A percentile compares a stretch with the other conserved stretches of the same genome.
Conservation (phyloP, 2,797 vertebrate genomes). For the Antennarius maculatus region DNA sequence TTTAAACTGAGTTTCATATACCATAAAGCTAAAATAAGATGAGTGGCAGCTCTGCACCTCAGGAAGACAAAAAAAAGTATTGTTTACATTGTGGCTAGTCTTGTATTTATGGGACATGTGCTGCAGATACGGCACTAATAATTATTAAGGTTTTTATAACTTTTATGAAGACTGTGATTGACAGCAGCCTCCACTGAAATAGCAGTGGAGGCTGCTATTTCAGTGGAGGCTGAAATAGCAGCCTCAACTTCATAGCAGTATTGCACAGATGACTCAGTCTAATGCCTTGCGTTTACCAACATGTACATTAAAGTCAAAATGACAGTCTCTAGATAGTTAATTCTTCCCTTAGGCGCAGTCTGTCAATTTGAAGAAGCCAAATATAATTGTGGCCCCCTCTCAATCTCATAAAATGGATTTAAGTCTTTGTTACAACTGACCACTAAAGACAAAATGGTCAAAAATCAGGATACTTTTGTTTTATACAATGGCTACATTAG, state of each 20-base stretch:
- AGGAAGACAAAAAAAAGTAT: no score
- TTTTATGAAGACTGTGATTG: slow-evolving; percentile 5
- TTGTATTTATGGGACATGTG: neutral
- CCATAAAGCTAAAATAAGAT: neutral
- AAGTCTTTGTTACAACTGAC: slow-evolving; percentile 56
- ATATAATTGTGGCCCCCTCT: slow-evolving; percentile 64
- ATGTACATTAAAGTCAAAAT: slow-evolving; percentile 40
- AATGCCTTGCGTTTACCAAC: slow-evolving; percentile 35
- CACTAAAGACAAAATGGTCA: slow-evolving; percentile 49
- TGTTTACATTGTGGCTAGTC: neutral
- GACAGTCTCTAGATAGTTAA: slow-evolving; percentile 48
- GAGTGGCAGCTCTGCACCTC: neutral
- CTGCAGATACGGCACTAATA: neutral
- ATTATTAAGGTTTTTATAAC: neutral
- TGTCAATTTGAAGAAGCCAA: slow-evolving; percentile 60
- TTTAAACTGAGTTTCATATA: neutral
- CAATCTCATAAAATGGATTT: slow-evolving; percentile 60
- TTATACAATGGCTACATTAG: slow-evolving; percentile 54
- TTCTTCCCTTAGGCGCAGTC: slow-evolving; percentile 48
- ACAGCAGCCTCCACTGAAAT: slow-evolving; percentile 18
- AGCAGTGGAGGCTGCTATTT: slow-evolving; percentile 4
- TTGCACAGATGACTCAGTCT: slow-evolving; percentile 16
- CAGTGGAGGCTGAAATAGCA: neutral
- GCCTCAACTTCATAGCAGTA: slow-evolving; percentile 15
- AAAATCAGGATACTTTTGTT: slow-evolving; percentile 44